phyloP scores from a whole-genome alignment of 2,113 vertebrate genomes.

The Eretmochelys imbricata region DNA sequence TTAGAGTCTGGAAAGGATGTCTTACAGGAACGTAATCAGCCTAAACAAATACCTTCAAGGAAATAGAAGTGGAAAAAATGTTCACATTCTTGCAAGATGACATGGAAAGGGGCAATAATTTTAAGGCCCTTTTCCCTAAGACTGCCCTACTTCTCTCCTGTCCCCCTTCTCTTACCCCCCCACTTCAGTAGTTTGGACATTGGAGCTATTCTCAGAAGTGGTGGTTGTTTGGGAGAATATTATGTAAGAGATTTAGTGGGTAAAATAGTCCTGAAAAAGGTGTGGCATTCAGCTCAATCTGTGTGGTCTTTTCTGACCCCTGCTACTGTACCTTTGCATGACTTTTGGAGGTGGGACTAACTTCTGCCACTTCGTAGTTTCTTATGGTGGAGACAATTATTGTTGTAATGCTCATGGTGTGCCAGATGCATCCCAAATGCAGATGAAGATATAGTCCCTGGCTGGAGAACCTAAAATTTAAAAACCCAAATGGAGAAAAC shows the following conservation, averaged over 20 bases:
- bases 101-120: not conserved
- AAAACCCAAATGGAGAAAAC: not conserved
- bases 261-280: not conserved
- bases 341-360: not conserved
- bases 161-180: no score
- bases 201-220: not conserved
- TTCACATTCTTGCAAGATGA: not conserved
- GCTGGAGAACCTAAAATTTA: not conserved
- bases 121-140: not conserved
- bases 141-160: not conserved
- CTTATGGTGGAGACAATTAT: not conserved
- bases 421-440: not conserved
- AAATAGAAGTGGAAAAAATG: not conserved
- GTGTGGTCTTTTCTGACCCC: not conserved
- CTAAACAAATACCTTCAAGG: not conserved
- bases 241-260: not conserved
- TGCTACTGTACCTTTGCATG: not conserved
- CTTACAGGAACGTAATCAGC: not conserved
- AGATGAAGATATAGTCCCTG: not conserved
- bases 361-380: not conserved
- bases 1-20: not conserved
- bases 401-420: not conserved
- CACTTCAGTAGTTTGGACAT: not conserved
- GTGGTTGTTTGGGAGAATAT: not conserved
- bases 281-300: not conserved